Base-by-base conservation (phyloP, 2,797 vertebrate genomes). In the Sebastes matsubarae region DNA sequence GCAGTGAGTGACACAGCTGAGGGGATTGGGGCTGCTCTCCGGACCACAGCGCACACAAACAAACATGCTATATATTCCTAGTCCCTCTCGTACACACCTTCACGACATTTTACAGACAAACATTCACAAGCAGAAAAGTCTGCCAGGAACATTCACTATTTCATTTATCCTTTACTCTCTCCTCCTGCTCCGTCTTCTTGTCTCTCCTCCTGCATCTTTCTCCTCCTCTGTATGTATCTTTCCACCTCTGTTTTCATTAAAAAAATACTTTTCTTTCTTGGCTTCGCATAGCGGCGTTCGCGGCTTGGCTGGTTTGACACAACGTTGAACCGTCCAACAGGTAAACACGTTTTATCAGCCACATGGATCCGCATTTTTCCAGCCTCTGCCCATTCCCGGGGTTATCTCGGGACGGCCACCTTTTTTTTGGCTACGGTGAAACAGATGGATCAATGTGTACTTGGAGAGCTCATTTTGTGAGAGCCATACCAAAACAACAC, bases 1-100 rank as follows among this genome's bases (percentile, higher is more conserved):
- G 87, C 88, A 85, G 81, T 83, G 88, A 86, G 81, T 81, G 85
- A 81, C 87, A 89, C 88, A 85, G 89, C 84, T 81, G 91, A 91
- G 81, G 57, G 86, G 84, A 66, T 84, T 32, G 30, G 86, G 58
- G 75, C 75, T 36, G 66, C 66, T 93, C 88, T 84, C 88, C 80
- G 84, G 79, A 88, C 78, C 84, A 71, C 80, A 84, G 65, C 57
- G 69, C 78, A 78, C 73, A 78, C 87, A 86, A 90, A 85, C 88
- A 90, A 88, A 82, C 83, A 75, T 30, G 50, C 64, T 34, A 60
- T 36, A 71, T 70, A 58, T 77, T 72, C 79, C 42, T 20, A 64
- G 46, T 64, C 36, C 6, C 54, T 72, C 75, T 30, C 7, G n/a
- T 24, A 54, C 46, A 82, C 82, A 82, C 77, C 69, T 77, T 42